These are phyloP conservation scores for Lasiurus borealis DNA, from an alignment of 2,113 vertebrate genomes.

Conservation along the genomic window DNA sequence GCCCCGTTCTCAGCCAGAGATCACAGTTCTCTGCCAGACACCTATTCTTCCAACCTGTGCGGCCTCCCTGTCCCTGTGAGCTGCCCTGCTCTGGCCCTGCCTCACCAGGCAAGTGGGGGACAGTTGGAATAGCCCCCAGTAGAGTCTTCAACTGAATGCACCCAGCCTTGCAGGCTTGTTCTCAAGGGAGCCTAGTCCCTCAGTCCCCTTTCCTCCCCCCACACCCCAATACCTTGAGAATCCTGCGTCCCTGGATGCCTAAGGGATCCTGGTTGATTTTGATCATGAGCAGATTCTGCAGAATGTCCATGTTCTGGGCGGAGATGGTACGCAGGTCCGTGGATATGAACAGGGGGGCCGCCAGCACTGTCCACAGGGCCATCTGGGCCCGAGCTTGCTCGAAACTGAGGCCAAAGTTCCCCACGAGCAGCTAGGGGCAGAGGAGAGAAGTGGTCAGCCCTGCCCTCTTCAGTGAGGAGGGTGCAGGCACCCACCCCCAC, in stretches of 20 bases:
- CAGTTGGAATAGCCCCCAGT: background rate
- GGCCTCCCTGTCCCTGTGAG: background rate
- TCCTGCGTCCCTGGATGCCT: conserved; percentile 92
- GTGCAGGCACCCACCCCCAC: background rate
- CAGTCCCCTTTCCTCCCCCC: fast-evolving
- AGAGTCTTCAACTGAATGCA: background rate
- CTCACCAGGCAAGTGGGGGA: no score
- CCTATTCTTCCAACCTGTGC: background rate
- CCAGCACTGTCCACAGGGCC: conserved; percentile 96
- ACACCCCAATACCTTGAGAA: conserved; percentile 89
- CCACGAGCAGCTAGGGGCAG: conserved; percentile 90
- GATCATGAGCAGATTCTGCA: conserved; percentile 94
- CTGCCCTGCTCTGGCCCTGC: conserved; percentile 1
- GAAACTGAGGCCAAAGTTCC: conserved; percentile 94
- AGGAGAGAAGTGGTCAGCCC: background rate
- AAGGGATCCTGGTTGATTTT: conserved; percentile 94
- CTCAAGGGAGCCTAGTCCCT: background rate
- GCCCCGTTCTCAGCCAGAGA: background rate
- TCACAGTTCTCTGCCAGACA: no score
- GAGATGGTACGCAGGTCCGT: conserved; percentile 93
- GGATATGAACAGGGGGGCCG: conserved; percentile 96
- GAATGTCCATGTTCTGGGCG: conserved; percentile 86
- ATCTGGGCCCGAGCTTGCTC: conserved; percentile 96
- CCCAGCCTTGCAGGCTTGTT: fast-evolving
- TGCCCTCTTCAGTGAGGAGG: background rate